These are phyloP conservation scores for Sigmodon hispidus DNA, from an alignment of 2,113 vertebrate genomes.

Conservation along the genomic window DNA sequence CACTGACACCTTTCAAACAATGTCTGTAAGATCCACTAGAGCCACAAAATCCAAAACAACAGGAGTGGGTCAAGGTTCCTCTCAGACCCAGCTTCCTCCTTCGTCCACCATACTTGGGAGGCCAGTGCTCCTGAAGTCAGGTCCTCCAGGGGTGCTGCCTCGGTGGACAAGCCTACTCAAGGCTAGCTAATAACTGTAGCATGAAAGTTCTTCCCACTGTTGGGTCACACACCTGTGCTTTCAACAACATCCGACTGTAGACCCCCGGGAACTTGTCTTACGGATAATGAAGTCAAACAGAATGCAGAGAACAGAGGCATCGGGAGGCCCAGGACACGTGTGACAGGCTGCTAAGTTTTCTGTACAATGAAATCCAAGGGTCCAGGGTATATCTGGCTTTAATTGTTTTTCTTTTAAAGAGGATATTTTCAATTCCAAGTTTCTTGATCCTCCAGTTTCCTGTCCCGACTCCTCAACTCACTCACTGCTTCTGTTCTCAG, in stretches of 20 bases:
- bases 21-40: slow-evolving; percentile 34
- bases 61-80: not conserved
- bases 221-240: not conserved
- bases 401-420: not conserved
- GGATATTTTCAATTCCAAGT: not conserved
- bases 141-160: not conserved
- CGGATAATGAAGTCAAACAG: not conserved
- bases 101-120: not conserved
- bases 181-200: not conserved
- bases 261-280: not conserved
- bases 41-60: not conserved
- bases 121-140: not conserved
- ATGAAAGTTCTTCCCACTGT: not conserved
- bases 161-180: not conserved
- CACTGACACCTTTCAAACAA: not conserved
- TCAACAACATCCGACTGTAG: not conserved
- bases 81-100: not conserved
- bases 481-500: not conserved
- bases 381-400: not conserved
- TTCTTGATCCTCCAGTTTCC: not conserved
- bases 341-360: not conserved
- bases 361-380: not conserved
- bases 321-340: not conserved
- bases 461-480: not conserved
- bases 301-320: not conserved